Conservation (phyloP, 2,113 vertebrate species). For the Orientallactaga bullata region DNA sequence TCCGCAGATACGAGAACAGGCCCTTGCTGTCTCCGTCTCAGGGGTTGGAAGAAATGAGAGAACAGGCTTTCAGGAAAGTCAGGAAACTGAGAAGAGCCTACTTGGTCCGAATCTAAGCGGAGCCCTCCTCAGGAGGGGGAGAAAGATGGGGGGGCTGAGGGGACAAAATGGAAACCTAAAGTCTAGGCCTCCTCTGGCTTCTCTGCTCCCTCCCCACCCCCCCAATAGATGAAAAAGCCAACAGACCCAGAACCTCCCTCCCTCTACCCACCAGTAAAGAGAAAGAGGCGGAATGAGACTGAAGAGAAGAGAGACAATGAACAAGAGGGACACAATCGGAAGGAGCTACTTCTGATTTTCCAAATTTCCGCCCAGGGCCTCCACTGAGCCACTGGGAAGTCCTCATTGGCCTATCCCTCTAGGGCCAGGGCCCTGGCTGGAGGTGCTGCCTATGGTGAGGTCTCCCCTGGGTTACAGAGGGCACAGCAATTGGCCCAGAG, state of each 20-base stretch:
- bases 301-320: background rate
- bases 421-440: background rate
- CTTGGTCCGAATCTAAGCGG: background rate
- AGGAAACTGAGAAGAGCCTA: background rate
- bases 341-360: too few species aligned
- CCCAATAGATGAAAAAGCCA: background rate
- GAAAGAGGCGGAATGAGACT: background rate
- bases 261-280: background rate
- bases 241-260: background rate
- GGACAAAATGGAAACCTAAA: background rate
- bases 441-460: background rate
- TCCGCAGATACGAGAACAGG: background rate
- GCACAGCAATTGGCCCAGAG: background rate
- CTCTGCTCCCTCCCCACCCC: too few species aligned
- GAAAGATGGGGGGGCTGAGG: rapidly evolving
- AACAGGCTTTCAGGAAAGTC: background rate
- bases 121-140: too few species aligned
- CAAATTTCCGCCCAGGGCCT: too few species aligned
- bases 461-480: background rate
- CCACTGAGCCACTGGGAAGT: background rate
- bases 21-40: background rate
- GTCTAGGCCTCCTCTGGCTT: background rate
- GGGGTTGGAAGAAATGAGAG: background rate
- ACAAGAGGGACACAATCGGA: background rate
- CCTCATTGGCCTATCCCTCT: background rate